Evolutionary conservation across 2,888 invertebrate genomes (phyloP), one percentile per base, ranked within the genome.

Genomic region (Megamerina dolium): DNA sequence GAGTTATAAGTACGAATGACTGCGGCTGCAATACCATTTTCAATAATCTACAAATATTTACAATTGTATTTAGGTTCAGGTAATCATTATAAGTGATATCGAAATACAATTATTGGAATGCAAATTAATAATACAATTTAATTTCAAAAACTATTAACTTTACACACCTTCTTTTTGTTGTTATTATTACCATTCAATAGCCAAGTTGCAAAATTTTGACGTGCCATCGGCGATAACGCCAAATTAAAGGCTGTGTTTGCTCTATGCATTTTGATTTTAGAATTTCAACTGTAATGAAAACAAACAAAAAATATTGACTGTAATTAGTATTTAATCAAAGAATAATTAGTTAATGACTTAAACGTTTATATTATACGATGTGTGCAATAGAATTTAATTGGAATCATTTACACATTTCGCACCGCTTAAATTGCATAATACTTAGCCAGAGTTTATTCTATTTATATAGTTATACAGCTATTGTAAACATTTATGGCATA

Each of bases 151-250:
- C n/a, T n/a, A n/a, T n/a, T n/a, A n/a, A n/a, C n/a, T n/a, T n/a
- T n/a, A n/a, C n/a, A n/a, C n/a, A n/a, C n/a, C n/a, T n/a, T n/a
- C n/a, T n/a, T n/a, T n/a, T n/a, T 73, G 70, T 62, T 64, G 53
- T 72, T 74, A 59, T 76, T 75, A 72, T 77, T 78, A 47, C 61
- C 64, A 54, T 79, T 78, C 38, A 86, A 73, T 46, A 89, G 77
- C 89, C 89, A 89, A 68, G 83, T 79, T 57, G 85, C 86, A 72
- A 89, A 84, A 66, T 83, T 80, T 68, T 85, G 76, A 53, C 77
- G 76, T 46, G 80, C 84, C 53, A 78, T 73, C 51, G 78, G 77
- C 63, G 82, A 79, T 63, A 81, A 75, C 54, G 82, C 75, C 65
- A 82, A 76, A 64, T 78, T 81, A 48, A 86, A 78, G 68, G 86